Percentiles rank a stretch among this genome's conserved stretches.
These are phyloP conservation scores for Apodemus agrarius DNA, from an alignment of 2,797 vertebrate genomes.

Conservation along the genomic window DNA sequence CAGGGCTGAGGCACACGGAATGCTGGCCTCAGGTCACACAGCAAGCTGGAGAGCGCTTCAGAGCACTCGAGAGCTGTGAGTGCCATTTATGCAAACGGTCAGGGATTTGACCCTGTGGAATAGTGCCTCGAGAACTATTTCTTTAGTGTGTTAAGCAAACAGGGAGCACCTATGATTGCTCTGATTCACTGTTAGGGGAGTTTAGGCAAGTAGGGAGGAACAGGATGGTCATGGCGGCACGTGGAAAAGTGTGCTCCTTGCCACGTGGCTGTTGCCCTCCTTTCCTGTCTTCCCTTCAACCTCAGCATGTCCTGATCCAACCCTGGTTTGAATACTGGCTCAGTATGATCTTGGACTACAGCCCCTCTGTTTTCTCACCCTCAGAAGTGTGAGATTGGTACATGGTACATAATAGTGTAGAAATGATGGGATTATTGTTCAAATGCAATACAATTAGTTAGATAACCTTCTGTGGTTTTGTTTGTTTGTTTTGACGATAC, in stretches of 20 bases:
- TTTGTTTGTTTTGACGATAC: not conserved
- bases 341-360: not conserved
- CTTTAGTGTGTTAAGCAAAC: not conserved
- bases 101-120: not conserved
- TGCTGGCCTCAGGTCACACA: conserved; percentile 44
- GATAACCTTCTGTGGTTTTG: not conserved
- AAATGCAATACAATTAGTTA: not conserved
- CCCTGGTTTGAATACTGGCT: not conserved
- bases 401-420: not conserved
- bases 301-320: not conserved
- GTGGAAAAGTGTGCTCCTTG: not conserved
- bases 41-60: not conserved
- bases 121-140: not conserved
- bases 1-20: conserved; percentile 47
- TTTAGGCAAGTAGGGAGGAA: not conserved
- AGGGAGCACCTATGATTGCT: not conserved
- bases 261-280: not conserved
- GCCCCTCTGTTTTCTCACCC: not conserved
- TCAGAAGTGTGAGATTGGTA: not conserved
- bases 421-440: not conserved
- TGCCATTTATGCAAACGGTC: not conserved
- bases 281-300: not conserved
- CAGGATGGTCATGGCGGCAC: not conserved
- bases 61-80: not conserved
- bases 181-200: not conserved